Evolutionary conservation across 2,797 vertebrate genomes (phyloP).

Genomic region (Schizopygopsis pylzovi): DNA sequence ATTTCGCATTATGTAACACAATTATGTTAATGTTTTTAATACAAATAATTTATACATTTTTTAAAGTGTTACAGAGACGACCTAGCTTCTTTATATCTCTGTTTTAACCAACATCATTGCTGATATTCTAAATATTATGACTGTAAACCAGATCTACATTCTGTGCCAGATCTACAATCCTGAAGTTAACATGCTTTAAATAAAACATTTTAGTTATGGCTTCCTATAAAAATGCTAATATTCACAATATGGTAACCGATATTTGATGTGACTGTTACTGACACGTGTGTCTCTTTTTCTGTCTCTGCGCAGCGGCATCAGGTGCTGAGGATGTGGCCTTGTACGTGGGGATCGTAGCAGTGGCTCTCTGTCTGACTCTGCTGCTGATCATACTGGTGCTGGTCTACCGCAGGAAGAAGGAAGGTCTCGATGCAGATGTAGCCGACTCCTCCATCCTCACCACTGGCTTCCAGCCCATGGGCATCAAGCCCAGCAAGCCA

Average conservation of each 20-base stretch:
- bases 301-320: conserved; percentile 75
- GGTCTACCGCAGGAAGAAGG: conserved; percentile 94
- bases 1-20: background rate
- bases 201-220: background rate
- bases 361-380: conserved; percentile 92
- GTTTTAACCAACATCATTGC: background rate
- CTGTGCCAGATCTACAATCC: background rate
- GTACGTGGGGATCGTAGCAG: conserved; percentile 92
- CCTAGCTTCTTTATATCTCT: background rate
- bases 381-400: conserved; percentile 91
- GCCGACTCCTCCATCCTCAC: conserved; percentile 98
- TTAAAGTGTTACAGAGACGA: background rate
- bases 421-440: conserved; percentile 92
- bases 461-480: conserved; percentile 98
- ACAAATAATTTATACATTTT: background rate
- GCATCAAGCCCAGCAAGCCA: conserved; percentile 98
- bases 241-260: background rate
- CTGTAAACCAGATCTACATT: background rate
- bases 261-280: background rate
- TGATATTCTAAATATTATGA: background rate
- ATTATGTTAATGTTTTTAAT: no score
- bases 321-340: conserved; percentile 92
- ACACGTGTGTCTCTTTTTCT: conserved; percentile 4
- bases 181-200: background rate
- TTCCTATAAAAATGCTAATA: background rate